These are phyloP conservation scores for Porites cylindrica DNA, from an alignment of 92 coral and sea anemone species.

Conservation along the genomic window DNA sequence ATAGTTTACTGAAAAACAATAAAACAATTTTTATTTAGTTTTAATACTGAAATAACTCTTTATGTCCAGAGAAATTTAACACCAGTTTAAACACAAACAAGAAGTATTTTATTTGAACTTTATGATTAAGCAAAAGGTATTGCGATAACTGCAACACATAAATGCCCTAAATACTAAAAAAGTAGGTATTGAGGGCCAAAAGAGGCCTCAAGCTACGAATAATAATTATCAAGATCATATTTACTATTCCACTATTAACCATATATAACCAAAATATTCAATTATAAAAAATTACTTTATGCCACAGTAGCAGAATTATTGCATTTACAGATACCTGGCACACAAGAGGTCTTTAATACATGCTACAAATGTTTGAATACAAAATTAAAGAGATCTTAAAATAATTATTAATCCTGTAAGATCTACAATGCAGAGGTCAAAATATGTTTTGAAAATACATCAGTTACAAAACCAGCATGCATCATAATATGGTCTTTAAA, in stretches of 20 bases:
- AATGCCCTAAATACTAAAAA: slow-evolving; percentile 49
- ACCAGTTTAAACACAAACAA: slow-evolving; percentile 37
- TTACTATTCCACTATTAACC: slow-evolving; percentile 56
- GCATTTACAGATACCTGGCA: slow-evolving; percentile 62
- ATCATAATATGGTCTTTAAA: slow-evolving; percentile 41
- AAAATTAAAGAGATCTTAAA: slow-evolving; percentile 68
- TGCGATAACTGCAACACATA: slow-evolving; percentile 36
- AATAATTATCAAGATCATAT: slow-evolving; percentile 53
- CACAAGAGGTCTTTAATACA: slow-evolving; percentile 53
- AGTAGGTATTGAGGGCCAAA: slow-evolving; percentile 38
- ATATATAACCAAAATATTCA: slow-evolving; percentile 65
- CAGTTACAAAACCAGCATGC: slow-evolving; percentile 67
- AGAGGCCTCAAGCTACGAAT: slow-evolving; percentile 23
- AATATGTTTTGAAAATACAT: slow-evolving; percentile 62
- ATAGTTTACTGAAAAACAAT: no score
- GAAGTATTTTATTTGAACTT: slow-evolving; percentile 51
- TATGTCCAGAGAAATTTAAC: neutral
- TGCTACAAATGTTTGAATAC: slow-evolving; percentile 60
- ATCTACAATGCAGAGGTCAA: slow-evolving; percentile 59
- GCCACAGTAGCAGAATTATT: slow-evolving; percentile 57
- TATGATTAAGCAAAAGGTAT: slow-evolving; percentile 49
- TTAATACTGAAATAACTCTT: no score
- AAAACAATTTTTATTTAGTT: no score
- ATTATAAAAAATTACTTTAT: slow-evolving; percentile 61
- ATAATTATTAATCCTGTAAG: slow-evolving; percentile 61